Percentiles rank a stretch among this genome's conserved stretches.
These are phyloP conservation scores for Strix uralensis DNA, from an alignment of 2,113 vertebrate species.

Conservation along the genomic window DNA sequence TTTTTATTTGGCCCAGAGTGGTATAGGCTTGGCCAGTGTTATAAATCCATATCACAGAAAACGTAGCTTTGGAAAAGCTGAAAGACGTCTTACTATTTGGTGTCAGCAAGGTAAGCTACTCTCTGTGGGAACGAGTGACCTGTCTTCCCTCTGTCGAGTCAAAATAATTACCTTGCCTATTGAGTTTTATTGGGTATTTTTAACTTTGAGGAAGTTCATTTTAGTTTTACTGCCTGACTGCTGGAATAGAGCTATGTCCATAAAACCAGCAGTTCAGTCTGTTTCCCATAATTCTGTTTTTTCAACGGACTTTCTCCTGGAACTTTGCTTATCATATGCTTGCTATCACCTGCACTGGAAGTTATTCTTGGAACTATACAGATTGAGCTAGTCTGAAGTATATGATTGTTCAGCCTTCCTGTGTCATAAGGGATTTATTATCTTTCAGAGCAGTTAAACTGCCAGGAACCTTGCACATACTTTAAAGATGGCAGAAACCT, in stretches of 20 bases:
- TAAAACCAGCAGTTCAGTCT: background rate
- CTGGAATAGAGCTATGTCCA: background rate
- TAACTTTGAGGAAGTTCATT: conserved; percentile 9
- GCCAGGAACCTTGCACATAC: background rate
- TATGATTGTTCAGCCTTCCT: background rate
- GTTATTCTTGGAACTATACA: background rate
- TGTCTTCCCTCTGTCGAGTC: background rate
- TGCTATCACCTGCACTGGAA: background rate
- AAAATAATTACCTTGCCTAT: background rate
- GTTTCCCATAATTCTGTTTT: background rate
- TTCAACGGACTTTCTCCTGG: background rate
- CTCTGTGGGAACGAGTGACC: background rate
- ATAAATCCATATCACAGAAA: background rate
- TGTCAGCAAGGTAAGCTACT: background rate
- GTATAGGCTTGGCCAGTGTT: background rate
- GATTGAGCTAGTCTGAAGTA: background rate
- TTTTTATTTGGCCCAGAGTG: background rate
- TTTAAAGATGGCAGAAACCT: background rate
- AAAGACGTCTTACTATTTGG: background rate
- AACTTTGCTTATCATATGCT: background rate
- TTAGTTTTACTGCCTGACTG: background rate
- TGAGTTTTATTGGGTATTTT: conserved; percentile 22
- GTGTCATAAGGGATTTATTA: conserved; percentile 6
- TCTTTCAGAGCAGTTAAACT: background rate
- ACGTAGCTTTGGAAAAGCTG: background rate